Base-by-base conservation (phyloP, 1,140 invertebrate species). In the Oreohelix idahoensis region DNA sequence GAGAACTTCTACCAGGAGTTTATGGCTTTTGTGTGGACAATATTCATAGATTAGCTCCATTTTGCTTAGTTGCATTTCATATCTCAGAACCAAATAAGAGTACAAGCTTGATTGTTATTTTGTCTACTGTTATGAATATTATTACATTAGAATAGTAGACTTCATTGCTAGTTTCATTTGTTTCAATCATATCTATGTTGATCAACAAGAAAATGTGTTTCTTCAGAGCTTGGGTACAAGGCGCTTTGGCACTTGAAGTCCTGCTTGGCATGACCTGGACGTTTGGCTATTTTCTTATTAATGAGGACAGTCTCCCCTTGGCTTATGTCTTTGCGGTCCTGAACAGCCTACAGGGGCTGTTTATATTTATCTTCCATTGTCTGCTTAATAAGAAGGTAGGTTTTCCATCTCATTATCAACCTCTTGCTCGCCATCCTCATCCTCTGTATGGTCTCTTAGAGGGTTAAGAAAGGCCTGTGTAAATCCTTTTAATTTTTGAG, bases 201-300 rank as follows among this genome's bases (percentile, higher is more conserved):
- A 20, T 69, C 42, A 39, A 35, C 1, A 32, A 71, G 23, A 58
- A 45, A 32, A 45, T 51, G 13, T 80, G 8, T 23, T 80, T 42
- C 85, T 86, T n/a, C 84, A 91, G 90, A 49, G 86, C 88, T 26
- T 90, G 89, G 92, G 90, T 94, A 35, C 93, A 93, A 73, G 93
- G 94, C 26, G 93, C 94, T 0, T 86, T 94, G 8, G 93, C 93
- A 0, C 89, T 94, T 23, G 93, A 94, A 87, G 91, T 94, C 23
- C 87, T 94, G 26, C 90, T 94, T 11, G 94, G 94, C 32, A 89
- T 94, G 26, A 94, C 94, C 0, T 94, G 94, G 94, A 89, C 94
- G 0, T 91, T 94, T 78, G 94, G 94, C n/a, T 92, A 93, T 51
- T 91, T 94, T 81, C 93, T 93, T 63, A 89, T 94, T 36, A 93